A percentile compares a stretch with the other conserved stretches of the same genome.
phyloP scores from a whole-genome alignment of 2,888 invertebrate genomes.

The Malthinus seriepunctatus region DNA sequence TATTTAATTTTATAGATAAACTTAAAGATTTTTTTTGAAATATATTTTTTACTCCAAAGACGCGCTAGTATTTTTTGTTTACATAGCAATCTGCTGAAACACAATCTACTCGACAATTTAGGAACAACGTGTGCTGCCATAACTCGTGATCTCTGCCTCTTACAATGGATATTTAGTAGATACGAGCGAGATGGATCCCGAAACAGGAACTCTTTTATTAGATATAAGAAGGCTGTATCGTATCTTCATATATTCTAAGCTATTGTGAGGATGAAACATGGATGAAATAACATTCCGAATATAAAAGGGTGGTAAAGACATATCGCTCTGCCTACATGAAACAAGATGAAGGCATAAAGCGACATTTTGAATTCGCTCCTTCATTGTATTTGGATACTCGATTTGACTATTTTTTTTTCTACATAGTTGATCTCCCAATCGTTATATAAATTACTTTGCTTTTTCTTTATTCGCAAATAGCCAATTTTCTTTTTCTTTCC shows the following conservation, averaged over 20 bases:
- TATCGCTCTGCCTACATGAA: constrained; percentile 28
- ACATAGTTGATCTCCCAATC: constrained; percentile 11
- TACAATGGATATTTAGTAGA: constrained; percentile 23
- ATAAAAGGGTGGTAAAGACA: constrained; percentile 37
- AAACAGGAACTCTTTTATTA: constrained; percentile 23
- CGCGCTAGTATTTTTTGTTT: constrained; percentile 28
- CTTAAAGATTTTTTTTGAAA: too few species aligned
- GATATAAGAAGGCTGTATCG: constrained; percentile 30
- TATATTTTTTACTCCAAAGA: constrained; percentile 10
- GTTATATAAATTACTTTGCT: constrained; percentile 22
- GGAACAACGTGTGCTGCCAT: constrained; percentile 20
- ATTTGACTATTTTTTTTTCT: constrained; percentile 18
- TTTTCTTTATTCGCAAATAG: constrained; percentile 4
- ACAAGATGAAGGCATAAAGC: constrained; percentile 28
- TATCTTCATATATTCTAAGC: constrained; percentile 40
- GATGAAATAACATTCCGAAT: constrained; percentile 38
- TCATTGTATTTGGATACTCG: constrained; percentile 20
- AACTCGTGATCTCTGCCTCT: constrained; percentile 24
- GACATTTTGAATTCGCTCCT: constrained; percentile 20
- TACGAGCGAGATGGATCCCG: constrained; percentile 21
- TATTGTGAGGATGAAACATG: constrained; percentile 38
- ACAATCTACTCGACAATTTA: constrained; percentile 28
- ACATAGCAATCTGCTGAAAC: constrained; percentile 23
- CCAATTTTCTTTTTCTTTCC: constrained; percentile 1
- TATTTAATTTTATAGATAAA: too few species aligned